Evolutionary conservation across 1,140 invertebrate species (phyloP).

Genomic region (Pissodes strobi): DNA sequence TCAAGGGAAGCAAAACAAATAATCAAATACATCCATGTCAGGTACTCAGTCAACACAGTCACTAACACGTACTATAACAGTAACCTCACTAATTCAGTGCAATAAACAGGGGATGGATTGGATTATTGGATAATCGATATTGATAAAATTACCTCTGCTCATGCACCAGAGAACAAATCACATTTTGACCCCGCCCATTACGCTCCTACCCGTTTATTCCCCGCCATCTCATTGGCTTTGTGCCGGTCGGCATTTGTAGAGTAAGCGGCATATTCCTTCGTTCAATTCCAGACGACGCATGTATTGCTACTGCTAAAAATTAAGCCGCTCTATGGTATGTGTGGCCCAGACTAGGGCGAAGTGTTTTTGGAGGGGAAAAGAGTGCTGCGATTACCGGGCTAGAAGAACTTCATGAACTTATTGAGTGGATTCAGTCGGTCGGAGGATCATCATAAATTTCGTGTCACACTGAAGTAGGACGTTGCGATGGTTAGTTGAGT

Average conservation of each 20-base stretch:
- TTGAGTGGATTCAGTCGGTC: too few species aligned
- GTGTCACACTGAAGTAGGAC: neutral
- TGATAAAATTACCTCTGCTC: constrained; percentile 21
- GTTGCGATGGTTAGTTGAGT: neutral
- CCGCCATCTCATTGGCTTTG: constrained; percentile 16
- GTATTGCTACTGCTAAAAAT: too few species aligned
- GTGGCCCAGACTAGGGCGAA: neutral
- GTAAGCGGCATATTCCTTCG: constrained; percentile 8
- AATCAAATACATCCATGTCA: too few species aligned
- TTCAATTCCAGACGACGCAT: neutral
- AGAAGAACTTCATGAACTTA: constrained; percentile 1
- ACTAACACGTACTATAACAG: too few species aligned
- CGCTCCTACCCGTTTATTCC: constrained; percentile 10
- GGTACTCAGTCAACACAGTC: too few species aligned
- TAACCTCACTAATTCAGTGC: too few species aligned
- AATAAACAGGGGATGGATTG: too few species aligned
- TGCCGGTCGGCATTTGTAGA: neutral
- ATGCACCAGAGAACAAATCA: constrained; percentile 31
- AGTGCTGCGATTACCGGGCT: constrained; percentile 5
- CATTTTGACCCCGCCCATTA: constrained; percentile 20
- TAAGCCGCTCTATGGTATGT: neutral
- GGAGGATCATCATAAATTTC: neutral
- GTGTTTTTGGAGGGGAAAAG: neutral
- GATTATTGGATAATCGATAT: too few species aligned
- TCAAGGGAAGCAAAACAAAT: too few species aligned